Percentiles rank a stretch among this genome's conserved stretches.
These are phyloP conservation scores for Sminthurides aquaticus DNA, from an alignment of 2,888 invertebrate species.

Conservation along the genomic window DNA sequence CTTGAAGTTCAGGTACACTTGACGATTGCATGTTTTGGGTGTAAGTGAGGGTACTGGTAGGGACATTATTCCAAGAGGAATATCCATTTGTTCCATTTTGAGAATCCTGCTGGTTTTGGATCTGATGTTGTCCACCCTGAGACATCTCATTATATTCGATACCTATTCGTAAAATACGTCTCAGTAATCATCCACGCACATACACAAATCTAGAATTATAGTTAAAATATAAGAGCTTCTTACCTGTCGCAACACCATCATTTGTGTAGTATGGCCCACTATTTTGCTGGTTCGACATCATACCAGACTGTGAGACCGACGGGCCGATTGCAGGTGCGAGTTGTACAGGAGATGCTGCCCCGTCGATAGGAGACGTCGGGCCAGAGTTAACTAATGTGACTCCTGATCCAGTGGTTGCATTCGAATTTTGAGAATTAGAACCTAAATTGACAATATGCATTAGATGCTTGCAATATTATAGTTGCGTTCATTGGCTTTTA, in stretches of 20 bases:
- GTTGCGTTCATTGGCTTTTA: neutral
- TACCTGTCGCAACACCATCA: neutral
- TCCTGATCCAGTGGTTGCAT: neutral
- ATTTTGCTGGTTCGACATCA: neutral
- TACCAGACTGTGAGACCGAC: neutral
- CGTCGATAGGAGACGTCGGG: conserved; percentile 37
- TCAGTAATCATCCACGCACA: no score
- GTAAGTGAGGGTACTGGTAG: conserved; percentile 73
- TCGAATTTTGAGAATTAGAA: neutral
- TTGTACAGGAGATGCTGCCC: conserved; percentile 1
- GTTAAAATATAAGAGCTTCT: no score
- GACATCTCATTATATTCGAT: conserved; percentile 25
- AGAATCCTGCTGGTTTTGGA: conserved; percentile 17
- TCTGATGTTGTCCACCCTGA: conserved; percentile 10
- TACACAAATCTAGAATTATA: no score
- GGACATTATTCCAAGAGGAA: conserved; percentile 70
- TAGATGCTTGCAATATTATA: no score
- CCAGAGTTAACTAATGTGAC: conserved; percentile 30
- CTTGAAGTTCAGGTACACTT: conserved; percentile 52
- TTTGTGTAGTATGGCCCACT: neutral
- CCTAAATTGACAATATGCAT: no score
- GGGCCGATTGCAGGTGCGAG: neutral
- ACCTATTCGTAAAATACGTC: no score
- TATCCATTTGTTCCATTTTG: conserved; percentile 22
- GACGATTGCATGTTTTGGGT: conserved; percentile 81